These are phyloP conservation scores for Eulemur rubriventer DNA, from an alignment of 2,797 vertebrate species.

Conservation along the genomic window DNA sequence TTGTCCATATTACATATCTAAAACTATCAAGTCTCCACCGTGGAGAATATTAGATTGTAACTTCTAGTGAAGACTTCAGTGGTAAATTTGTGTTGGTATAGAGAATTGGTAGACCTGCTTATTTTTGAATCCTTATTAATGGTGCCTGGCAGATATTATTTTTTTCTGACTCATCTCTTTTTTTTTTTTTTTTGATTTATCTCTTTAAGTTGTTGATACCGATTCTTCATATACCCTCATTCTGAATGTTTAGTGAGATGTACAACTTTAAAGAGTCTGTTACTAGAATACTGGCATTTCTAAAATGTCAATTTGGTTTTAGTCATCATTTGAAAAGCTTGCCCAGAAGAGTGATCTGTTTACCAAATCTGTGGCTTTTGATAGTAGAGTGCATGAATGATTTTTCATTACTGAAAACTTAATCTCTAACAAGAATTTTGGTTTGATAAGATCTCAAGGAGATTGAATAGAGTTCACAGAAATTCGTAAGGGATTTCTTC, in stretches of 20 bases:
- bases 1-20: neutral
- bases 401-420: conserved; percentile 3
- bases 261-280: neutral
- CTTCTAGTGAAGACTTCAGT: neutral
- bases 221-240: neutral
- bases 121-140: neutral
- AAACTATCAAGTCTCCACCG: neutral
- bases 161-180: neutral
- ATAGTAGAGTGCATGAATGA: neutral
- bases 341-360: neutral
- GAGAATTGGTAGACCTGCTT: conserved; percentile 16
- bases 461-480: neutral
- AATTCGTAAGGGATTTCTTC: neutral
- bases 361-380: neutral
- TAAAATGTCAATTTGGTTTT: neutral
- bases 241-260: neutral
- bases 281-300: neutral
- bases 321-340: neutral
- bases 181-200: neutral
- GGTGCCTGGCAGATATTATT: neutral
- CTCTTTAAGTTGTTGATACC: neutral
- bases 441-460: neutral
- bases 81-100: neutral
- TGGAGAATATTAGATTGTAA: neutral
- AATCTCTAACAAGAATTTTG: neutral